These are phyloP conservation scores for Pardosa pseudoannulata DNA, from an alignment of 2,888 invertebrate species.

Conservation along the genomic window DNA sequence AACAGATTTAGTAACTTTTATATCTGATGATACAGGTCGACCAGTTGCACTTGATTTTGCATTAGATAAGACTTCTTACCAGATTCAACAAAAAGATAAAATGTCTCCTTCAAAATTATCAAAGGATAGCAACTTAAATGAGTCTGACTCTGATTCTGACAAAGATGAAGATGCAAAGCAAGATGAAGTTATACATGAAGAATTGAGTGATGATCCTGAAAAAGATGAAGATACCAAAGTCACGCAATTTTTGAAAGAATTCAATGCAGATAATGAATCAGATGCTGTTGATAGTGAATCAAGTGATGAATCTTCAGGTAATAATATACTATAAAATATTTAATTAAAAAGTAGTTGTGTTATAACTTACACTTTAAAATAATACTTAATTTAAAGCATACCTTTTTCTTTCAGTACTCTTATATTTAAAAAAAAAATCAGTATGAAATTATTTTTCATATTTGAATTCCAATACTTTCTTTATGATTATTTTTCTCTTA, in stretches of 20 bases:
- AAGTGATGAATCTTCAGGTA: no score
- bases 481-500: no score
- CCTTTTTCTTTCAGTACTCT: no score
- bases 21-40: slow-evolving; percentile 31
- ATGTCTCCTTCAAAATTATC: slow-evolving; percentile 18
- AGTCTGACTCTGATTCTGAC: not conserved
- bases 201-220: slow-evolving; percentile 6
- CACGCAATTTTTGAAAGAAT: slow-evolving; percentile 54
- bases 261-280: slow-evolving; percentile 26
- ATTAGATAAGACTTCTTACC: slow-evolving; percentile 40
- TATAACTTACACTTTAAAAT: no score
- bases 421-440: no score
- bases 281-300: slow-evolving; percentile 15
- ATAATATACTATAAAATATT: no score
- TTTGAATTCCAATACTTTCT: no score
- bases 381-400: no score
- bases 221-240: slow-evolving; percentile 76
- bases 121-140: not conserved
- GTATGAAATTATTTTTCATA: no score
- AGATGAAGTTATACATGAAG: not conserved
- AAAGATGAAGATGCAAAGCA: not conserved
- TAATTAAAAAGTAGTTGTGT: no score
- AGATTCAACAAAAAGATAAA: slow-evolving; percentile 19
- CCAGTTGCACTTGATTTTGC: slow-evolving; percentile 71
- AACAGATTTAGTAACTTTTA: not conserved